Evolutionary conservation across 2,113 vertebrate species (phyloP), one percentile per base, ranked within the genome.

Genomic region (Anarrhichthys ocellatus): DNA sequence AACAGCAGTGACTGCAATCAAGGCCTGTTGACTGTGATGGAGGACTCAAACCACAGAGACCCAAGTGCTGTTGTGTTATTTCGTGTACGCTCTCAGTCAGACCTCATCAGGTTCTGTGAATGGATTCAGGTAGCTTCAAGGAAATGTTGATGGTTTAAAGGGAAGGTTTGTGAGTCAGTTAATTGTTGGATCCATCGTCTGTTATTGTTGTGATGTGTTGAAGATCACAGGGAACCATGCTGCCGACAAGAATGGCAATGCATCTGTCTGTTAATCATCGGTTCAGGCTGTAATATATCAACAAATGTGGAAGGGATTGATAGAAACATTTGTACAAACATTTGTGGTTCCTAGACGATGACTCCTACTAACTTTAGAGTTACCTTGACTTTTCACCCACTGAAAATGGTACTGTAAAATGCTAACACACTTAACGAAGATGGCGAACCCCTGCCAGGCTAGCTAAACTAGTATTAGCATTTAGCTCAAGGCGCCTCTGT

Each of bases 1-100:
- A 94, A 93, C 89, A 88, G 91, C 89, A 89, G 82, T 73, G 78
- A 88, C 85, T 93, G 90, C 88, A 90, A 86, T 90, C 75, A 76
- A 90, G 85, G 83, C 32, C 87, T 84, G 88, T 72, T 91, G 85
- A 83, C 76, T 92, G 80, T 59, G 69, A 81, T 82, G 75, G 76
- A 73, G 36, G 80, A 80, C 82, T 87, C 38, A 18, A 88, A 92
- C 91, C 89, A 91, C 90, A 87, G 78, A 85, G 83, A 89, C 76
- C 75, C 44, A 15, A 77, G 81, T 68, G 50, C 44, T 73, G 80
- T 72, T 2, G 10, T 88, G 82, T 77, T 88, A 78, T 84, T 92
- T 92, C 82, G 84, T 76, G 78, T 84, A 14, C 24, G 88, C 61
- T 81, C 84, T 87, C 58, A 87, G 81, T 72, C 83, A 69, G 52